Evolutionary conservation across 2,113 vertebrate species (phyloP), one percentile per base, ranked within the genome.

Genomic region (Neodontobutis hainanensis): DNA sequence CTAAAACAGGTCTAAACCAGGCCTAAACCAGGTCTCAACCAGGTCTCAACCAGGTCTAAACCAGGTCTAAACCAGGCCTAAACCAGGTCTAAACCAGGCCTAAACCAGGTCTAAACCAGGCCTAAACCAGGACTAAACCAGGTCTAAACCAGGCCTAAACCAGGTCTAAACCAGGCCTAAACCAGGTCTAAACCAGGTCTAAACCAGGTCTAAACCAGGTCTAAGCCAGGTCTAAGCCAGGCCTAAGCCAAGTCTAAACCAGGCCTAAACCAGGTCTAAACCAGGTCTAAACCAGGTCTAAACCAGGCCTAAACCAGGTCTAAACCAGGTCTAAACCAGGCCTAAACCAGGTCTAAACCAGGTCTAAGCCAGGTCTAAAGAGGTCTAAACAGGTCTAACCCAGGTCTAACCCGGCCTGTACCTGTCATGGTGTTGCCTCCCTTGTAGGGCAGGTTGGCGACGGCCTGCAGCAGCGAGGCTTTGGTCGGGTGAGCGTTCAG

Each of bases 381-480:
- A 48, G 46, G 11, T 14, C 46, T 48, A 48, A n/a, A 48, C 46
- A 45, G 44, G 11, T 0, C 44, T 45, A 8, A 6, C 2, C 38
- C 38, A 40, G 38, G 5, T 40, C 38, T 45, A 4, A 5, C 8
- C 38, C 38, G 8, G 38, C 5, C 38, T 40, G 19, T 34, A 97
- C 97, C 97, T 81, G 97, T 99, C 86, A 98, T 91, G 48, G 96
- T 99, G 77, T 96, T 99, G 67, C 97, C 97, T 71, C 97, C 97
- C 88, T 98, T 99, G 84, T 97, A 97, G 0, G 97, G 96, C 55
- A 99, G 88, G 38, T 94, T 95, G 8, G 87, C 53, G 12, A 99
- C 87, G 2, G 97, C 96, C 0, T 96, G 85, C 77, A 96, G 34
- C 74, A 99, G 91, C 15, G 91, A 89, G 8, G 79, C 80, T 63